Base-by-base conservation (phyloP, 2,888 invertebrate genomes). In the Cheilosia soror region DNA sequence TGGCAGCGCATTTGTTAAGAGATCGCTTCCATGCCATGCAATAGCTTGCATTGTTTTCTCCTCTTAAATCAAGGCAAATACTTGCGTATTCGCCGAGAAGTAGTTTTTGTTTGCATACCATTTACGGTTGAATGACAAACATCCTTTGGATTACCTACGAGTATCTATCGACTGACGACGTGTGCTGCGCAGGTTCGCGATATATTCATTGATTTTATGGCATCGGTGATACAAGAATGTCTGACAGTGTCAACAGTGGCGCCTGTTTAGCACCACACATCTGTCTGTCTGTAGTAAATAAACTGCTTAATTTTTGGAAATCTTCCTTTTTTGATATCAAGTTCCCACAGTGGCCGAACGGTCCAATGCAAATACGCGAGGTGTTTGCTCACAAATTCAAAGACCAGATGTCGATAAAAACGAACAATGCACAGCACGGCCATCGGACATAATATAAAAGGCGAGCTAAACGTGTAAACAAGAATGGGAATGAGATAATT, bases 211-310 rank as follows among this genome's bases (percentile, higher is more conserved):
- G 84, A 66, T 71, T 79, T 58, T 57, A 51, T 47, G 63, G 40
- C 15, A 27, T 1, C 42, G 7, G 33, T 42, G 47, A 65, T 25
- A 63, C 2, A 37, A 57, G 63, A 62, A 57, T 40, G 78, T 63
- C 55, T 40, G 55, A 31, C 29, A 49, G 66, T 76, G 55, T 80
- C 47, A 71, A 66, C 47, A 62, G 75, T 84, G 84, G 84, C 84
- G 84, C 84, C 80, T 49, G 80, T 63, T 75, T 75, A 65, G 71
- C 71, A 71, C 65, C 63, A 63, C 75, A 84, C 60, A 65, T 83
- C 62, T 69, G 83, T 79, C 75, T 69, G 55, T 49, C 40, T 31
- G 29, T 11, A 33, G 33, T 33, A 57, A 9, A 31, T 58, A 81
- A 77, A 85, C 77, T 81, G 49, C 81, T 72, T 63, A 76, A 85